Evolutionary conservation across 35 echinoderm and acorn worm genomes (phyloP), one percentile per base, ranked within the genome.

Genomic region (Ophiothrix spiculata): DNA sequence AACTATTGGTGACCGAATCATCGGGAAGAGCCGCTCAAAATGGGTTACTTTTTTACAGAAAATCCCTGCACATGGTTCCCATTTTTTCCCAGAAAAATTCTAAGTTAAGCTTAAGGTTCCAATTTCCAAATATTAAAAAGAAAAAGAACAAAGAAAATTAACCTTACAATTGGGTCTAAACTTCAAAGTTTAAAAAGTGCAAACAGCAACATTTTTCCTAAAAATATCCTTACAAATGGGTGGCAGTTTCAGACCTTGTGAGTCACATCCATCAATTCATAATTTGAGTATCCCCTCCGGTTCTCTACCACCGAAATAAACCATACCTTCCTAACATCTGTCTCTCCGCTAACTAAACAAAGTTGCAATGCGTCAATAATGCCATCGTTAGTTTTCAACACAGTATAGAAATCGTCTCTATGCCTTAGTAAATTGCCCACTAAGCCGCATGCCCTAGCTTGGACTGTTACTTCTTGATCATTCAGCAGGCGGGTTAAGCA

Each of bases 341-440:
- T 74, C 64, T 99, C 92, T 29, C 91, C 89, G 83, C 84, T 85
- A 10, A 85, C 85, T 12, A 99, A 86, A 79, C 90, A 88, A 6
- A 31, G 38, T 4, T 91, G 45, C 16, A 94, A 75, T 74, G 87
- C 45, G 10, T 46, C 37, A 35, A 91, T 77, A 23, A 99, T n/a
- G 2, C 87, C 86, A 73, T 88, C 85, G 37, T 85, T 91, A 1
- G 34, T 86, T 56, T 94, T 94, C 8, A 93, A 81, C 32, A 94
- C 86, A 38, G 86, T 36, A 33, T 94, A 94, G 88, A 99, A 94
- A 0, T 79, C 78, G 39, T 91, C 85, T 10, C 89, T 91, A 46
- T 99, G 88, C 56, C 92, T 86, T 54, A 99, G 75, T 76, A 99
- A 79, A 78, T 99, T 99, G 16, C 96, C 96, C 33, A 94, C 64